Evolutionary conservation across 2,888 invertebrate genomes (phyloP).

Genomic region (Scrobipalpa atriplicella): DNA sequence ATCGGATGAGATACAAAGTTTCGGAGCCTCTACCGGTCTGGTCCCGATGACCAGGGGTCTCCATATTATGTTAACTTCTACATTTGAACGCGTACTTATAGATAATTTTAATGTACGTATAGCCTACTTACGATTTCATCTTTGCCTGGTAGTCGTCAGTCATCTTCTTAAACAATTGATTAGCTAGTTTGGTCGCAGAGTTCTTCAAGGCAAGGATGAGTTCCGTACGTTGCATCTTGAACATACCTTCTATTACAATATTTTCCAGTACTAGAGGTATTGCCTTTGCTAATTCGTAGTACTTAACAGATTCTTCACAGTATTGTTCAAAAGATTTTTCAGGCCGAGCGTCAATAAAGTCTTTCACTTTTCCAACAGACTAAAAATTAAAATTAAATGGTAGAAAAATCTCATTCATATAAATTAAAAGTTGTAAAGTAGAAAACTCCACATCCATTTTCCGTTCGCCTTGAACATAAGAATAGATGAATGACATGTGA

Average conservation of each 20-base stretch:
- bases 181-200: slow-evolving; percentile 86
- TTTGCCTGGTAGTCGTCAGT: slow-evolving; percentile 90
- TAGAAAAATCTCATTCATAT: neutral
- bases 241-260: slow-evolving; percentile 91
- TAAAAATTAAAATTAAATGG: neutral
- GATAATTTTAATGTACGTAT: too few species aligned
- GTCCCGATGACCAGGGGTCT: too few species aligned
- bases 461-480: too few species aligned
- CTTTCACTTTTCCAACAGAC: slow-evolving; percentile 67
- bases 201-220: slow-evolving; percentile 87
- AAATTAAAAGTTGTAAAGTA: neutral
- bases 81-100: too few species aligned
- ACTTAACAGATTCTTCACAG: slow-evolving; percentile 83
- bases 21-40: too few species aligned
- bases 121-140: slow-evolving; percentile 89
- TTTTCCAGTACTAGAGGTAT: slow-evolving; percentile 84
- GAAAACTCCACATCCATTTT: too few species aligned
- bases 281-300: slow-evolving; percentile 83
- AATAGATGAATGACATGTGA: too few species aligned
- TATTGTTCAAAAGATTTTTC: slow-evolving; percentile 85
- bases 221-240: slow-evolving; percentile 91
- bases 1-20: too few species aligned
- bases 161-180: slow-evolving; percentile 88
- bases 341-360: slow-evolving; percentile 86
- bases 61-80: too few species aligned